These are phyloP conservation scores for Oeneis ivallda DNA, from an alignment of 2,888 invertebrate species.

Conservation along the genomic window DNA sequence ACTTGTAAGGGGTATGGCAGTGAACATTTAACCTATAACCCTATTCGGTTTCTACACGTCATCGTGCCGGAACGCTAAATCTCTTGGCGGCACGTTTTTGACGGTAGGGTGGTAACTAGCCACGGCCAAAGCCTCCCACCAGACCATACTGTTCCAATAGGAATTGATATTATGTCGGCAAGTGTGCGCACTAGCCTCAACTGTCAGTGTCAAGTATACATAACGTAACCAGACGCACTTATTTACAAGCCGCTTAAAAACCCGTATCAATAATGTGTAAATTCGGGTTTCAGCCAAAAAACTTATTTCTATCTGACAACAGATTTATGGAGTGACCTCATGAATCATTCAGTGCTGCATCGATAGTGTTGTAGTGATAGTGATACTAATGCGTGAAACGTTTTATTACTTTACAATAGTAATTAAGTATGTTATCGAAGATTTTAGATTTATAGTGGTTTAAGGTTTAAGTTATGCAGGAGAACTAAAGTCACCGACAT, in stretches of 20 bases:
- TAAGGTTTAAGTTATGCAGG: no score
- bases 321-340: constrained; percentile 61
- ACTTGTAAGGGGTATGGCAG: no score
- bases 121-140: no score
- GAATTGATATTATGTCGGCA: neutral
- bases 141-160: neutral
- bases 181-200: constrained; percentile 32
- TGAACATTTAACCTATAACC: no score
- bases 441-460: no score
- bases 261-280: constrained; percentile 58
- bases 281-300: constrained; percentile 56
- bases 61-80: no score
- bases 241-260: constrained; percentile 45
- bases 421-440: neutral
- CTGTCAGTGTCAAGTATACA: constrained; percentile 57
- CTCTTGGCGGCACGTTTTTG: no score
- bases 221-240: constrained; percentile 49
- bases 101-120: no score
- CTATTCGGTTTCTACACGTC: no score
- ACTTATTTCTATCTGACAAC: constrained; percentile 42
- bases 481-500: no score
- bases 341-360: constrained; percentile 66
- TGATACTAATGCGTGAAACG: neutral
- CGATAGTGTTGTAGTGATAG: constrained; percentile 21
- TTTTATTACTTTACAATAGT: neutral